phyloP scores from a whole-genome alignment of 2,113 vertebrate genomes.

The Felis catus region DNA sequence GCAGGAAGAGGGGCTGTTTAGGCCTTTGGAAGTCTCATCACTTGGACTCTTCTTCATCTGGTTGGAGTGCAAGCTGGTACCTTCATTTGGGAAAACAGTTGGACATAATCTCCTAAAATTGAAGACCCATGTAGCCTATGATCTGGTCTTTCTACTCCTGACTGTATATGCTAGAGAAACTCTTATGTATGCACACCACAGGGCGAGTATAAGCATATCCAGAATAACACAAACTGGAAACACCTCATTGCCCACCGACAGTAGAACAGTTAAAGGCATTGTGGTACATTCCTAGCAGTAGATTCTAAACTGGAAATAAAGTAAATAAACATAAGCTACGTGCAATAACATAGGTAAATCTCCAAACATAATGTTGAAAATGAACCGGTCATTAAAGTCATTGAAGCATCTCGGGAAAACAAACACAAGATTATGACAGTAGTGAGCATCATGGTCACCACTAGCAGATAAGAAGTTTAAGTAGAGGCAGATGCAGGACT shows the following conservation, averaged over 20 bases:
- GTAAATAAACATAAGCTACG: not conserved
- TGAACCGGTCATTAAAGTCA: not conserved
- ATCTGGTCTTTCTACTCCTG: not conserved
- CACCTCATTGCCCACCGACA: not conserved
- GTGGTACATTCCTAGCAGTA: not conserved
- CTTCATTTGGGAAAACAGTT: not conserved
- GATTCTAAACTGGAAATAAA: not conserved
- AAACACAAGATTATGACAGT: not conserved
- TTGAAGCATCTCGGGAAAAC: not conserved
- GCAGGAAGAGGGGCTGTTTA: not conserved
- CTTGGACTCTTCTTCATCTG: not conserved
- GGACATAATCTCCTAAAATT: not conserved
- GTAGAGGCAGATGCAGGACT: not conserved
- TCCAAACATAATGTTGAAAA: not conserved
- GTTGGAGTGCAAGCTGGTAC: not conserved
- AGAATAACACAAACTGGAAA: not conserved
- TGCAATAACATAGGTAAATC: not conserved
- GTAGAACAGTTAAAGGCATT: not conserved
- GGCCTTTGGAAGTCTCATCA: not conserved
- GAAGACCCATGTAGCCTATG: not conserved
- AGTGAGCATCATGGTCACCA: too few species aligned
- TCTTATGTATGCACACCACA: rapidly evolving
- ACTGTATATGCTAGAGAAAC: not conserved
- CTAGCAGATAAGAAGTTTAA: not conserved
- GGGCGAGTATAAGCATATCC: not conserved